Evolutionary conservation across 2,113 vertebrate species (phyloP), one percentile per base, ranked within the genome.

Genomic region (Cyprinodon variegatus): DNA sequence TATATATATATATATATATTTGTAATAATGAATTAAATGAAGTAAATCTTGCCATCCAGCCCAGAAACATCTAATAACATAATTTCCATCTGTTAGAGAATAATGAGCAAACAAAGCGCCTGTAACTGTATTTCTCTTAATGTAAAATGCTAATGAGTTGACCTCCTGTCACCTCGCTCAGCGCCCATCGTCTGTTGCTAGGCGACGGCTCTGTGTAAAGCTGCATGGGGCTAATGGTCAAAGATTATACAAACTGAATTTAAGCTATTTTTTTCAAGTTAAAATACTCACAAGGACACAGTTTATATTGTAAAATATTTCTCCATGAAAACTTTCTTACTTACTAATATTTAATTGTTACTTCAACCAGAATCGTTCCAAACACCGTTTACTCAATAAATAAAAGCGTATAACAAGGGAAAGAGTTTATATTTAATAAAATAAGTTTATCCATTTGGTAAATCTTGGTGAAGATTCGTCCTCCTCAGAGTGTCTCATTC

Each of bases 181-280:
- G 17, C 10, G 69, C 69, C 38, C 50, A 65, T 53, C 37, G 57
- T 0, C 9, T 69, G 81, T 75, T 81, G 71, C 84, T 63, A 39
- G 39, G 84, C 61, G 83, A 83, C 80, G 10, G 11, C 63, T 70
- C 71, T 71, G 74, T 83, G 71, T 72, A 40, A 63, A 63, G 37
- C 61, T 63, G 37, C 17, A 20, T 39, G 61, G 37, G 6, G 17
- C 29, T 7, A 37, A 37, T 13, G 61, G 14, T 36, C 61, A 62
- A 57, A 57, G 20, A 57, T 57, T 57, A 57, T n/a, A 57, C 50
- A 3, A n/a, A 57, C 3, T 6, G 20, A 57, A n/a, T 2, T 20
- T 4, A 3, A 57, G 17, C 20, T 8, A 57, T 57, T 7, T 57
- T 62, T 3, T 53, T 62, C 29, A 38, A 62, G 36, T 12, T 14